Conservation (phyloP, 2,113 vertebrate genomes). For the Gila orcuttii region DNA sequence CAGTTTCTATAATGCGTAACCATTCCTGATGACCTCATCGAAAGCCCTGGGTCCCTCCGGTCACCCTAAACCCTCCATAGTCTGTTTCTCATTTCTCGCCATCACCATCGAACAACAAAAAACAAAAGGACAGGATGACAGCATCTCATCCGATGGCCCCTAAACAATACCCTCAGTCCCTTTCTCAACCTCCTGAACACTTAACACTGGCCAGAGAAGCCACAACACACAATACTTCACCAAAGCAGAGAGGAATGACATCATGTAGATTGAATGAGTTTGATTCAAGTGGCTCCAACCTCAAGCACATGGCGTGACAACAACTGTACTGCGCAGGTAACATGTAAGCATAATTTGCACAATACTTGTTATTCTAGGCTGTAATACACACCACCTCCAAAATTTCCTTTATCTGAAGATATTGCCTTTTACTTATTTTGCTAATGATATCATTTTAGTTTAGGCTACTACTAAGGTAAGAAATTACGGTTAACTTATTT, state of each 20-base stretch:
- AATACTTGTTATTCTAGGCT: conserved; percentile 45
- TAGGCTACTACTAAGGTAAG: neutral
- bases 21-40: conserved; percentile 6
- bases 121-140: conserved; percentile 51
- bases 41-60: conserved; percentile 34
- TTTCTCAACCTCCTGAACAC: conserved; percentile 40
- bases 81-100: conserved; percentile 47
- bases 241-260: conserved; percentile 62
- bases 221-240: conserved; percentile 57
- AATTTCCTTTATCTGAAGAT: neutral
- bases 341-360: conserved; percentile 49
- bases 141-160: conserved; percentile 48
- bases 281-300: conserved; percentile 64
- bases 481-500: neutral
- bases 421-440: neutral
- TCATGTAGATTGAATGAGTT: conserved; percentile 62
- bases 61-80: conserved; percentile 24
- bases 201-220: conserved; percentile 41
- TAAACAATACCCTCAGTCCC: conserved; percentile 52
- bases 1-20: conserved; percentile 21
- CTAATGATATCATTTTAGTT: neutral
- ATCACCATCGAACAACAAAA: neutral
- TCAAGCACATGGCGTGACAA: conserved; percentile 53
- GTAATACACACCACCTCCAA: conserved; percentile 49
- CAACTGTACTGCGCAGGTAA: neutral